Base-by-base conservation (phyloP, 2,113 vertebrate species). In the Gymnocephalus cernua region DNA sequence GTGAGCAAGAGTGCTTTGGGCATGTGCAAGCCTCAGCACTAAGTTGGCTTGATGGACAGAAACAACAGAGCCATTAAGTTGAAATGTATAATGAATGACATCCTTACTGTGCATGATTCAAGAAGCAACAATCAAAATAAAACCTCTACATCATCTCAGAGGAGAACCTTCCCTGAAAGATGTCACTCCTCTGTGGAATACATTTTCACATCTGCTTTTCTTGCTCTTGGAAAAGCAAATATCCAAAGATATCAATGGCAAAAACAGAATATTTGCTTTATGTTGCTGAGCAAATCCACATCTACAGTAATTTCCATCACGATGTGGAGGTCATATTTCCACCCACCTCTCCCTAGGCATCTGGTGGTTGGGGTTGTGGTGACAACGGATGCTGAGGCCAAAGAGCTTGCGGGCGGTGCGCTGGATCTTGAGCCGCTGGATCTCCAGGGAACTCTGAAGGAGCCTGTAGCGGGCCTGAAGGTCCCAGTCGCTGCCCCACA, bases 401-500 rank as follows among this genome's bases (percentile, higher is more conserved):
- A 99, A 99, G 64, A 99, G 97, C 93, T 99, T 99, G 87, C 98
- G 97, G 80, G 98, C 97, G 0, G 97, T 98, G 80, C 96, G 97
- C 69, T 99, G 98, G 81, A 99, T 99, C 95, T 99, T 99, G 86
- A 97, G 96, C 47, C 96, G 95, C 85, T 98, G 97, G 61, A 95
- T 95, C 93, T 99, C 98, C 56, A 96, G 95, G 70, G 97, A 97
- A 38, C 96, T 97, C 95, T 99, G 98, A 53, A 99, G 95, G 61
- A 99, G 95, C 88, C 98, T 97, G 92, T 99, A 99, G 44, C 97
- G 97, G 79, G 96, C 97, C 94, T 99, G 98, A 76, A 99, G 96
- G 90, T 99, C 98, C 98, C 98, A 99, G 95, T 99, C 98, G 0
- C 97, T 99, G 70, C 98, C 98, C 98, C 98, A 99, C 84, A 99